A percentile compares a stretch with the other conserved stretches of the same genome.
Conservation (phyloP, 2,888 invertebrate genomes). For the Galeruca laticollis region DNA sequence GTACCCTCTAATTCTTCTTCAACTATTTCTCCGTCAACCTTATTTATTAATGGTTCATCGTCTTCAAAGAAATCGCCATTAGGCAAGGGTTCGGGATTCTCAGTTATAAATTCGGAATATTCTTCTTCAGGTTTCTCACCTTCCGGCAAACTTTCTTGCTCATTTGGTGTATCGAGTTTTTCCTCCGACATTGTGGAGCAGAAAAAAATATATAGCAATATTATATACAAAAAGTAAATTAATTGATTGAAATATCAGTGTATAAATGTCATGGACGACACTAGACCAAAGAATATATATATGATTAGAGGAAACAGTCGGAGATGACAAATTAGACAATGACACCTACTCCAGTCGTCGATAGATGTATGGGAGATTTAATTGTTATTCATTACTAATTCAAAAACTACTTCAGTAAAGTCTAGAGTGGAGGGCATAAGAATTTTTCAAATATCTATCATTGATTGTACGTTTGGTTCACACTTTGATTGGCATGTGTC, state of each 20-base stretch:
- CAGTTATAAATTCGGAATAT: not conserved
- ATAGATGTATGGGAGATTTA: no score
- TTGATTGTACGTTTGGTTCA: no score
- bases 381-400: no score
- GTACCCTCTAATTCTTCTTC: not conserved
- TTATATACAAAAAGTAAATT: not conserved
- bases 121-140: not conserved
- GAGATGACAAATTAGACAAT: not conserved
- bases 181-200: not conserved
- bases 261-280: not conserved
- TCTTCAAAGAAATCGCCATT: slow-evolving; percentile 7
- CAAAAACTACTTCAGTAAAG: no score
- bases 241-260: not conserved
- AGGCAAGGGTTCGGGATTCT: not conserved
- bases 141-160: no score
- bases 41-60: slow-evolving; percentile 13
- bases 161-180: not conserved
- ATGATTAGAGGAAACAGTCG: not conserved
- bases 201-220: not conserved
- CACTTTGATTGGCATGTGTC: no score
- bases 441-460: no score
- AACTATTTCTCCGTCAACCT: not conserved
- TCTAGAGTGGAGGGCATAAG: no score
- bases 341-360: no score
- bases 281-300: not conserved